A percentile compares a stretch with the other conserved stretches of the same genome.
phyloP scores from a whole-genome alignment of 2,113 vertebrate genomes.

The Jacana jacana region DNA sequence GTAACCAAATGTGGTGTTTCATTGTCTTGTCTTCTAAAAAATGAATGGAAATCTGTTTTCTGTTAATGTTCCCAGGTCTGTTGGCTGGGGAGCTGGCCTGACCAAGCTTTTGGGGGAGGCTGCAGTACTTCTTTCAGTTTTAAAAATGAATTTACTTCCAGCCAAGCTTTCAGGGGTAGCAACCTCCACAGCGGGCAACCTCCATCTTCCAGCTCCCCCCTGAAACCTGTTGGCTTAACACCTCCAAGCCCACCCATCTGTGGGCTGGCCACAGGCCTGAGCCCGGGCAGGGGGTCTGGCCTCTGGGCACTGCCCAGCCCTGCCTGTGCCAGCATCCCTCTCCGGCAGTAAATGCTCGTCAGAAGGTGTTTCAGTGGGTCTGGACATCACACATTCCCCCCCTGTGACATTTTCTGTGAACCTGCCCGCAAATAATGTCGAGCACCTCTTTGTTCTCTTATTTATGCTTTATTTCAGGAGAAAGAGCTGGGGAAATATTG shows the following conservation, averaged over 20 bases:
- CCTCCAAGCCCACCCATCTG: not conserved
- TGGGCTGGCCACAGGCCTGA: too few relatives aligned
- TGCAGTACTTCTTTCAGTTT: not conserved
- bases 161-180: not conserved
- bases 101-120: not conserved
- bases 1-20: not conserved
- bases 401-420: not conserved
- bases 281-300: too few relatives aligned
- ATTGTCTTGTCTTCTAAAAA: not conserved
- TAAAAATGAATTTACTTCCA: not conserved
- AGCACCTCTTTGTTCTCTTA: not conserved
- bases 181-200: not conserved
- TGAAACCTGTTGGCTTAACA: not conserved
- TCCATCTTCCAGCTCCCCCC: not conserved
- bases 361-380: not conserved
- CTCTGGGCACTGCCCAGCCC: not conserved
- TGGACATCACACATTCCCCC: not conserved
- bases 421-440: not conserved
- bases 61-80: not conserved
- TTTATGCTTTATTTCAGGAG: not conserved
- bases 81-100: not conserved
- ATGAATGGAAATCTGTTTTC: not conserved
- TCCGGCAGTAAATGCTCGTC: accelerated
- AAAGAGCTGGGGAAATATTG: not conserved
- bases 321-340: accelerated